phyloP scores from a whole-genome alignment of 1,140 invertebrate species.

The Adoxophyes honmai region DNA sequence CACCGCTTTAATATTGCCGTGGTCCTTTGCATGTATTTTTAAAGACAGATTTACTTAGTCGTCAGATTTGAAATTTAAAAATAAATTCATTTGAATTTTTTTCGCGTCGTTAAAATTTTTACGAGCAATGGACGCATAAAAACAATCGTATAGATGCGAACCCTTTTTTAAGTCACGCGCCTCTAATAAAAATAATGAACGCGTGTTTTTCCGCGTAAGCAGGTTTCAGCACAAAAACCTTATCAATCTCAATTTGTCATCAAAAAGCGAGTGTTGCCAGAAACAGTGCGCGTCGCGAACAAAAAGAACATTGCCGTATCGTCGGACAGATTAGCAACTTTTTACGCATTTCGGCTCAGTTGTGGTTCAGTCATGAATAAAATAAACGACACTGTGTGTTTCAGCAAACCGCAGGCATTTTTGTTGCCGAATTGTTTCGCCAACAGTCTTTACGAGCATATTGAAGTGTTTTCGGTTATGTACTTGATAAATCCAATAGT shows the following conservation, averaged over 20 bases:
- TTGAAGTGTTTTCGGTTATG: background rate
- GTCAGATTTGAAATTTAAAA: no score
- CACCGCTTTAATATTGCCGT: no score
- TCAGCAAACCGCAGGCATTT: slow-evolving; percentile 4
- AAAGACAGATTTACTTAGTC: no score
- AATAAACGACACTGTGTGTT: background rate
- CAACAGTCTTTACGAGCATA: background rate
- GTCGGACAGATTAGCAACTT: background rate
- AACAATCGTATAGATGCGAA: no score
- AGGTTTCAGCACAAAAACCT: background rate
- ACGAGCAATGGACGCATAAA: no score
- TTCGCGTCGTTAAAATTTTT: no score
- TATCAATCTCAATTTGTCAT: background rate
- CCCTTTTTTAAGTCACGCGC: no score
- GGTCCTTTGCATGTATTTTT: no score
- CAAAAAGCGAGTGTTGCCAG: background rate
- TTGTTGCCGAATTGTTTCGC: slow-evolving; percentile 5
- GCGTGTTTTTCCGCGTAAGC: no score
- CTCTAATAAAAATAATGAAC: no score
- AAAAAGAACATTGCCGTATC: background rate
- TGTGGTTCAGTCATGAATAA: background rate
- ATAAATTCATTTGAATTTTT: no score
- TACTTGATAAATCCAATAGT: no score
- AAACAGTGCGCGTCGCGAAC: background rate
- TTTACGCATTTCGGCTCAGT: background rate